phyloP scores from a whole-genome alignment of 2,888 invertebrate species.

The Ellobium chinense region DNA sequence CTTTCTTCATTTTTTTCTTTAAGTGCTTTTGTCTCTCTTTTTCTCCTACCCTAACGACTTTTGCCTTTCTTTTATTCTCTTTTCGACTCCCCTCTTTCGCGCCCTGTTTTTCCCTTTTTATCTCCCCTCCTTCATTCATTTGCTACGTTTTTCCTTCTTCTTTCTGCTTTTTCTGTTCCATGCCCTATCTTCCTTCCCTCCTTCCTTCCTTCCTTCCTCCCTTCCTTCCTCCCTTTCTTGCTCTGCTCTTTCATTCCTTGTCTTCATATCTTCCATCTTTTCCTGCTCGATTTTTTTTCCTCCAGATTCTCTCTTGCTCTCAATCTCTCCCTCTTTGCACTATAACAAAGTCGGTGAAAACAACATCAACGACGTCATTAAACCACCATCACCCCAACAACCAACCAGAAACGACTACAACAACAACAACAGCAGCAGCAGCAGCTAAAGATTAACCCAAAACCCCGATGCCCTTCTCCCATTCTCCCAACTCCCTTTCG shows the following conservation, averaged over 20 bases:
- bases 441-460: too few species aligned
- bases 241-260: background rate
- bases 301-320: too few species aligned
- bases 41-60: background rate
- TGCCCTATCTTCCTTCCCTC: background rate
- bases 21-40: background rate
- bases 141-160: slow-evolving; percentile 6
- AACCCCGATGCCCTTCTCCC: too few species aligned
- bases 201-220: slow-evolving; percentile 4
- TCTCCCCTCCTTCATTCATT: slow-evolving; percentile 7
- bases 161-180: background rate
- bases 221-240: background rate
- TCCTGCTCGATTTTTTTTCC: background rate
- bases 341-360: too few species aligned
- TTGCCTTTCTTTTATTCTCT: background rate
- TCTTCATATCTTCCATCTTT: background rate
- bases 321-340: too few species aligned
- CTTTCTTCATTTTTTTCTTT: background rate
- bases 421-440: too few species aligned
- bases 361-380: too few species aligned
- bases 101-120: background rate
- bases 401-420: too few species aligned
- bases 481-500: too few species aligned
- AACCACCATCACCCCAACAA: too few species aligned
- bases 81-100: background rate